A percentile compares a stretch with the other conserved stretches of the same genome.
Conservation (phyloP, 64 coral and sea anemone species). For the Platygyra sinensis region DNA sequence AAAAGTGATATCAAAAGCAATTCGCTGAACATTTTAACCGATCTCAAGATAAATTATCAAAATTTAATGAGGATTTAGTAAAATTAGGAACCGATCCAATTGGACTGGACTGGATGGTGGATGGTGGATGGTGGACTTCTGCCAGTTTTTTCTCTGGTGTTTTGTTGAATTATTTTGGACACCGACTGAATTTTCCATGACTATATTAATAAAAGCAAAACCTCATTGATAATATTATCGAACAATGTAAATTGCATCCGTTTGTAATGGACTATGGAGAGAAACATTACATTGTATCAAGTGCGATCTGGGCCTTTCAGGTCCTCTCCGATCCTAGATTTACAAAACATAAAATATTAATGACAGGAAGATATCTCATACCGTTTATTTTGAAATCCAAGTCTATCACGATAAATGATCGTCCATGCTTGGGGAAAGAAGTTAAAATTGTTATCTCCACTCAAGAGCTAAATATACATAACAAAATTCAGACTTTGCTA, state of each 20-base stretch:
- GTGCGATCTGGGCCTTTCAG: neutral
- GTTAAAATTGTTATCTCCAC: neutral
- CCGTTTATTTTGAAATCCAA: neutral
- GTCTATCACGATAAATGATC: neutral
- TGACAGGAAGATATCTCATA: neutral
- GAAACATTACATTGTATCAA: neutral
- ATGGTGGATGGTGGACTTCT: no score
- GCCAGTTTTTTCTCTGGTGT: no score
- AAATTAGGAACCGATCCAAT: neutral
- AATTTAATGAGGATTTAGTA: neutral
- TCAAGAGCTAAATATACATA: no score
- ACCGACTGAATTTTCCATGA: no score
- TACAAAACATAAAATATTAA: neutral
- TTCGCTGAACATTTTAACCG: neutral
- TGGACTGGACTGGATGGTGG: neutral
- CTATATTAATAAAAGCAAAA: no score
- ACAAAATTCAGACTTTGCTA: no score
- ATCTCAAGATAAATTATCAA: constrained; percentile 19
- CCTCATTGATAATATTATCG: no score
- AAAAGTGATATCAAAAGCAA: neutral
- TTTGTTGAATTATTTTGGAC: no score
- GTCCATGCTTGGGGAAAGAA: neutral
- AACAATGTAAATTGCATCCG: no score
- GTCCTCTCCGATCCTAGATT: neutral
- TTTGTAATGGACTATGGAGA: no score